A percentile compares a stretch with the other conserved stretches of the same genome.
phyloP scores from a whole-genome alignment of 2,888 invertebrate species.

The Drosophila quasianomalipes region DNA sequence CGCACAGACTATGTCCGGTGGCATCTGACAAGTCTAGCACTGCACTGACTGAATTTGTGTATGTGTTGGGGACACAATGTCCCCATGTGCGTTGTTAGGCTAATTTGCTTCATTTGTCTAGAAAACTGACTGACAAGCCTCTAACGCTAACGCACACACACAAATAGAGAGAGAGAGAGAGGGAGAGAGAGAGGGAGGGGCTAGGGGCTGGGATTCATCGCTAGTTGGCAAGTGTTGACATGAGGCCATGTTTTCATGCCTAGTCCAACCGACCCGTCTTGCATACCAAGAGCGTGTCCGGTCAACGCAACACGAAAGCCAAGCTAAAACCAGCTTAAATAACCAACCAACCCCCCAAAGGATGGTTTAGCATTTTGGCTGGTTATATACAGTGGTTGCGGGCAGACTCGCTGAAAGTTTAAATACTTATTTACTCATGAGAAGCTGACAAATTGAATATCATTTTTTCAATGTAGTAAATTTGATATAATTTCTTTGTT shows the following conservation, averaged over 20 bases:
- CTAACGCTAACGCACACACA: slow-evolving; percentile 27
- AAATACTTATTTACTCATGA: not conserved
- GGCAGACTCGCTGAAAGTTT: not conserved
- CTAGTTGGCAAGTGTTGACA: slow-evolving; percentile 68
- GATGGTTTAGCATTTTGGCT: slow-evolving; percentile 8
- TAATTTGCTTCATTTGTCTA: slow-evolving; percentile 76
- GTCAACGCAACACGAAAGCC: slow-evolving; percentile 54
- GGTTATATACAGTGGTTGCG: slow-evolving; percentile 3
- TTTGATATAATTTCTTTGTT: not conserved
- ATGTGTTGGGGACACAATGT: slow-evolving; percentile 53
- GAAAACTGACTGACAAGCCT: slow-evolving; percentile 52
- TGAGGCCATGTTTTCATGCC: slow-evolving; percentile 65
- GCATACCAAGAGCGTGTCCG: slow-evolving; percentile 8
- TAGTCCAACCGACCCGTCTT: slow-evolving; percentile 4
- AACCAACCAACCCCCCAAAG: slow-evolving; percentile 2
- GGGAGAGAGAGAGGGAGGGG: not conserved
- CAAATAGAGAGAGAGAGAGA: slow-evolving; percentile 20
- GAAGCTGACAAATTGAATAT: not conserved
- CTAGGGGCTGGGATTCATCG: slow-evolving; percentile 45
- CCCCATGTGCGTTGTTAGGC: slow-evolving; percentile 72
- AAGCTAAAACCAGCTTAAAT: slow-evolving; percentile 39
- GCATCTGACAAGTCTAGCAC: slow-evolving; percentile 20
- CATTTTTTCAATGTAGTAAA: not conserved
- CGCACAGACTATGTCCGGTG: slow-evolving; percentile 11
- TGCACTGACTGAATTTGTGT: slow-evolving; percentile 16